Evolutionary conservation across 2,888 invertebrate species (phyloP), one percentile per base, ranked within the genome.

Genomic region (Cheilosia pagana): DNA sequence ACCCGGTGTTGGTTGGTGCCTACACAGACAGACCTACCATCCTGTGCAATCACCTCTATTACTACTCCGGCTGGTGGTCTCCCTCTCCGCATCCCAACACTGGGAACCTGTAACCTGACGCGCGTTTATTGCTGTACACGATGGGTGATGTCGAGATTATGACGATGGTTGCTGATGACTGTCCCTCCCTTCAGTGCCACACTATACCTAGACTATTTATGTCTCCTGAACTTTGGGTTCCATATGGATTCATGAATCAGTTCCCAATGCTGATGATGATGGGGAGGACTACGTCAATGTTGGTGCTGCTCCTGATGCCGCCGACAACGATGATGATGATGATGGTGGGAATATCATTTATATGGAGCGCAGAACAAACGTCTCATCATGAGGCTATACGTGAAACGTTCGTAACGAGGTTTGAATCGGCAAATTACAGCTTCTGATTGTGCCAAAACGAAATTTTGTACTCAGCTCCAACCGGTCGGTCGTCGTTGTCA

Each of bases 391-490:
- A 87, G 81, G 77, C 81, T 72, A 65, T 87, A 88, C 87, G 87
- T 88, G 88, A 88, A 88, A 88, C 87, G 87, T 85, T 88, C 87
- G 87, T 88, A 88, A 88, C 88, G 88, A 88, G 87, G 87, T 88
- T 88, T 88, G 88, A 88, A 88, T 88, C 88, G 88, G 83, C 88
- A 88, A 88, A 88, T 88, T 88, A 88, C 86, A 88, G 88, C 87
- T 87, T 81, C 82, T 88, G 88, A 88, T 88, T 88, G 88, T 88
- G 86, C 85, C 74, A 86, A 86, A 81, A 86, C 76, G 86, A 86
- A 86, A 81, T 81, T 81, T 72, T 67, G 71, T 79, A 79, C 63
- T 70, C 31, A 31, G 57, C 65, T 59, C 63, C 62, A 35, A 68
- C 68, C 76, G 59, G 28, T 28, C 28, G 28, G 28, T 28, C 8